Evolutionary conservation across 2,113 vertebrate species (phyloP), one percentile per base, ranked within the genome.

Genomic region (Triplophysa dalaica): DNA sequence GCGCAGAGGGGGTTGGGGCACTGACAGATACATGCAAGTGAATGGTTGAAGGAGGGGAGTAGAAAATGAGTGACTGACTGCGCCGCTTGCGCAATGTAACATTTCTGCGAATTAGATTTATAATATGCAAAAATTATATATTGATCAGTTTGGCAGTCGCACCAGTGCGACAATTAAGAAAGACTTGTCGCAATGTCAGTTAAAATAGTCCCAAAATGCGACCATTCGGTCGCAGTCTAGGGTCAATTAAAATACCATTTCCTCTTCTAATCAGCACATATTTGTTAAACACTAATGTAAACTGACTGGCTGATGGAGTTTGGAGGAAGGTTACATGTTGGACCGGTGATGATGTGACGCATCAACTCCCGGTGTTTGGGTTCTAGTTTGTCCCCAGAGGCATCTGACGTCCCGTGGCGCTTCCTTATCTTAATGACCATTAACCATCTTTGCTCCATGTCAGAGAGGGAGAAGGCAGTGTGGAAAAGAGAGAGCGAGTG

Each of bases 401-500:
- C 60, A 83, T 80, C 81, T 85, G 87, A 87, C 75, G 84, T 88
- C 88, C 76, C 70, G 91, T 84, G 85, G 67, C 77, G 68, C 83
- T 79, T 87, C 85, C 87, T 90, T 87, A 87, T 91, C 88, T 93
- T 91, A 87, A 89, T 89, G 87, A 87, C 87, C 83, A 88, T 90
- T 92, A 89, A 94, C 89, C 73, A 82, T 86, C 90, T 89, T 88
- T 91, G 90, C 84, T 90, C 82, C 88, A 83, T 90, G 90, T 91
- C 90, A 89, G 72, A 90, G 85, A 74, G 83, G 74, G 84, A 74
- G 65, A 63, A 14, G 81, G 70, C 70, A 41, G 54, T 19, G 9
- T 41, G 74, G 67, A 52, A 61, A 50, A 50, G 70, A 54, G 78
- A 69, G 75, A 24, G 67, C 58, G 69, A 48, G 56, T 41, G 81